Percentiles rank a stretch among this genome's conserved stretches.
These are phyloP conservation scores for Aphelenchoides fujianensis DNA, from an alignment of 1,140 invertebrate genomes.

Conservation along the genomic window DNA sequence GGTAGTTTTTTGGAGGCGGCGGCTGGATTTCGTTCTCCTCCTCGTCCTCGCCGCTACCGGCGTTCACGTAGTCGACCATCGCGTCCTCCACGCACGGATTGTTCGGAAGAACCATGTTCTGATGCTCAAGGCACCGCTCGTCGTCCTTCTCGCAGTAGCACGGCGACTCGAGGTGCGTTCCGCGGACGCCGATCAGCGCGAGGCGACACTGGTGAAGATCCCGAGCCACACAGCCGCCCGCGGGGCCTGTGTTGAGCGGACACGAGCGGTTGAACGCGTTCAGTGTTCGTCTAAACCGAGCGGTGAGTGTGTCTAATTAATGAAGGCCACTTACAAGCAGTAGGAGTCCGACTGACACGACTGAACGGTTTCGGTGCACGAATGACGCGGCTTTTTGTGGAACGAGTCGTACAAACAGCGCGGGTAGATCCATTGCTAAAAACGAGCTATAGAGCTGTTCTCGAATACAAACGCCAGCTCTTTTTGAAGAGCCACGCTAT, in stretches of 20 bases:
- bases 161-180: slow-evolving; percentile 48
- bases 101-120: slow-evolving; percentile 44
- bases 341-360: slow-evolving; percentile 42
- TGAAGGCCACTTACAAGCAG: slow-evolving; percentile 43
- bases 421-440: slow-evolving; percentile 55
- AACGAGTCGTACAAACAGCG: slow-evolving; percentile 36
- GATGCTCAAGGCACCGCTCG: slow-evolving; percentile 36
- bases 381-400: slow-evolving; percentile 30
- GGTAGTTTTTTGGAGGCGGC: not conserved
- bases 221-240: slow-evolving; percentile 27
- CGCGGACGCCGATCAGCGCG: slow-evolving; percentile 40
- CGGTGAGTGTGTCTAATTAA: not conserved
- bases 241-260: not conserved
- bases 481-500: too few species aligned
- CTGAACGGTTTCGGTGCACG: slow-evolving; percentile 43
- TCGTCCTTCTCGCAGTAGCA: slow-evolving; percentile 51
- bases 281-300: slow-evolving; percentile 33
- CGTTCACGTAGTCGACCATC: not conserved
- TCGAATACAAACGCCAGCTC: not conserved
- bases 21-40: not conserved
- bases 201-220: slow-evolving; percentile 35
- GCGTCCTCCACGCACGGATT: slow-evolving; percentile 49
- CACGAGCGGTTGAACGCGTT: slow-evolving; percentile 35
- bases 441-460: slow-evolving; percentile 18
- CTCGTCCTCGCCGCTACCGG: not conserved